Conservation (phyloP, 1,140 invertebrate species). For the Charaxes varanes region DNA sequence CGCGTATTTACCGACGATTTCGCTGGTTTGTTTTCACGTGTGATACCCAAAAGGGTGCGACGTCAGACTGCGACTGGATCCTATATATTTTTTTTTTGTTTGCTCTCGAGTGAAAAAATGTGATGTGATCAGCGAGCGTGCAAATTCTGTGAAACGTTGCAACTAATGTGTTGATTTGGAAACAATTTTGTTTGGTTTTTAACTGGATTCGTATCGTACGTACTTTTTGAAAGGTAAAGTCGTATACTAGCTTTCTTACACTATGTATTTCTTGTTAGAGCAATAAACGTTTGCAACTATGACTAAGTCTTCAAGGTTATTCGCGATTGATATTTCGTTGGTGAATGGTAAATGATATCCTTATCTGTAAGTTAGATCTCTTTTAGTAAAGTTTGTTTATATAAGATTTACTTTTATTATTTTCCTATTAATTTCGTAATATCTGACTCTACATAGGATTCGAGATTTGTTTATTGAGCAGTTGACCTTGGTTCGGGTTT, state of each 20-base stretch:
- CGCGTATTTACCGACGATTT: constrained; percentile 46
- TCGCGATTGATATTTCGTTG: constrained; percentile 8
- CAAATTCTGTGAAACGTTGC: constrained; percentile 54
- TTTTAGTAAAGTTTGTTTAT: no score
- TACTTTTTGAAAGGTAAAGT: constrained; percentile 1
- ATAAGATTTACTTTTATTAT: no score
- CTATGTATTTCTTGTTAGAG: neutral
- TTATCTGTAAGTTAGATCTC: no score
- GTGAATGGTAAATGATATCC: constrained; percentile 8
- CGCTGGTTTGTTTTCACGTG: constrained; percentile 41
- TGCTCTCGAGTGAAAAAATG: constrained; percentile 53
- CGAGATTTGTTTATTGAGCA: no score
- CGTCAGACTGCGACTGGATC: constrained; percentile 41
- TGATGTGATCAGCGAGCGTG: constrained; percentile 61
- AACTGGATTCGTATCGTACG: constrained; percentile 20
- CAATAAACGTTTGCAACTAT: neutral
- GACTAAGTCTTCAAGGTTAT: constrained; percentile 16
- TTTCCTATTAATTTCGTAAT: no score
- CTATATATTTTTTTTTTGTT: constrained; percentile 41
- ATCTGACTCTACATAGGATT: no score
- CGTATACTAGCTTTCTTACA: neutral
- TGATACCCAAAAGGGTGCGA: constrained; percentile 28
- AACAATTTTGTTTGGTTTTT: constrained; percentile 37
- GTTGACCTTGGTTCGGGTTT: no score
- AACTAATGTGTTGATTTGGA: constrained; percentile 64